Base-by-base conservation (phyloP, 2,888 invertebrate genomes). In the Tuta absoluta region DNA sequence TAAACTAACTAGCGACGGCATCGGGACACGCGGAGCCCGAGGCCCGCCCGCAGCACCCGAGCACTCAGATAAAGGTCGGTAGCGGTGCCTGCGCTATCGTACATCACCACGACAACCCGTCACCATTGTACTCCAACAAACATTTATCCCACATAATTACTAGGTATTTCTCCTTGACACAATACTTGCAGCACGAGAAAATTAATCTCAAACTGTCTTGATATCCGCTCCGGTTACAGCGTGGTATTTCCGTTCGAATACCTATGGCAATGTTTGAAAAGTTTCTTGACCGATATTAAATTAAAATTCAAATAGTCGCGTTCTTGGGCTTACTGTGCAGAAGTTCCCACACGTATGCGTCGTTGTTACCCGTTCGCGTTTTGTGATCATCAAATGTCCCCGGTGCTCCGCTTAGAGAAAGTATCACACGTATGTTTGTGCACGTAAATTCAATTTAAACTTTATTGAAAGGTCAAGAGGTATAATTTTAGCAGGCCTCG, bases 401-500 rank as follows among this genome's bases (percentile, higher is more conserved):
- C 61, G 24, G 19, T 61, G 48, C 28, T 63, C 41, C 63, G 28
- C 56, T 63, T 45, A 48, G 57, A 45, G 57, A 63, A 63, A 63
- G 63, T 63, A 56, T 49, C 17, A 61, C 61, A 61, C 28, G 23
- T 17, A n/a, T 61, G 33, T 49, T 45, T 51, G 63, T 51, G 56
- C 65, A 61, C 63, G 64, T 45, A 45, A 45, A 45, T 45, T 45
- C n/a, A 66, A 63, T 38, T 24, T 53, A 61, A 63, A 64, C 61
- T 61, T 60, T 61, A 49, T 56, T 59, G 65, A 67, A 66, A 73
- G 63, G 67, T 69, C 68, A 63, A 68, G 73, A 73, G 75, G 71
- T 77, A 75, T 74, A 79, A 77, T 75, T 75, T 72, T 66, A 69
- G 75, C 67, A 74, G 71, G 68, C 75, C 75, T 78, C n/a, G n/a